Evolutionary conservation across 2,797 vertebrate genomes (phyloP).

Genomic region (Alosa sapidissima): DNA sequence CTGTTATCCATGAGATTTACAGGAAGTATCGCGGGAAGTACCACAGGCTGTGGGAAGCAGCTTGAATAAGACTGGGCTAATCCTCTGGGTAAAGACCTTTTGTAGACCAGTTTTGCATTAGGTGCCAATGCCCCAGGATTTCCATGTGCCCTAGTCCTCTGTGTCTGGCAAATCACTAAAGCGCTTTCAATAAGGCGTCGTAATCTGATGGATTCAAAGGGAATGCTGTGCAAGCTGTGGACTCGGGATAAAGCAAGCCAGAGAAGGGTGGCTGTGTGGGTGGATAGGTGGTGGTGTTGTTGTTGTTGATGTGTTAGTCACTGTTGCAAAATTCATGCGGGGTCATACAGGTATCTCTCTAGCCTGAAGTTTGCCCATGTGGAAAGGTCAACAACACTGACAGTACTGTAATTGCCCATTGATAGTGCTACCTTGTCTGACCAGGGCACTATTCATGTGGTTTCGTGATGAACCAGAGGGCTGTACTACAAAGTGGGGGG

Average conservation of each 20-base stretch:
- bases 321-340: slow-evolving; percentile 33
- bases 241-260: background rate
- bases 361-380: slow-evolving; percentile 58
- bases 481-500: no score
- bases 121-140: background rate
- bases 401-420: slow-evolving; percentile 68
- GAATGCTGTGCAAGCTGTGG: background rate
- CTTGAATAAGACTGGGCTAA: background rate
- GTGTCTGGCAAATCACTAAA: background rate
- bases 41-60: background rate
- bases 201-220: background rate
- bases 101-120: background rate
- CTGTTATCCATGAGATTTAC: background rate
- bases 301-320: background rate
- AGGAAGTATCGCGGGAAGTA: background rate
- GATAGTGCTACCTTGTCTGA: slow-evolving; percentile 49
- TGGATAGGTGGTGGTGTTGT: background rate
- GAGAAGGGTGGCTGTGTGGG: background rate
- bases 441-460: no score
- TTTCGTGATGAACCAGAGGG: no score
- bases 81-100: background rate
- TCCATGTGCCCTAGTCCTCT: background rate
- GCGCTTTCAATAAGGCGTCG: background rate
- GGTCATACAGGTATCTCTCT: slow-evolving; percentile 51
- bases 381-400: slow-evolving; percentile 61